Base-by-base conservation (phyloP, 2,113 vertebrate species). In the Rhinolophus sinicus region DNA sequence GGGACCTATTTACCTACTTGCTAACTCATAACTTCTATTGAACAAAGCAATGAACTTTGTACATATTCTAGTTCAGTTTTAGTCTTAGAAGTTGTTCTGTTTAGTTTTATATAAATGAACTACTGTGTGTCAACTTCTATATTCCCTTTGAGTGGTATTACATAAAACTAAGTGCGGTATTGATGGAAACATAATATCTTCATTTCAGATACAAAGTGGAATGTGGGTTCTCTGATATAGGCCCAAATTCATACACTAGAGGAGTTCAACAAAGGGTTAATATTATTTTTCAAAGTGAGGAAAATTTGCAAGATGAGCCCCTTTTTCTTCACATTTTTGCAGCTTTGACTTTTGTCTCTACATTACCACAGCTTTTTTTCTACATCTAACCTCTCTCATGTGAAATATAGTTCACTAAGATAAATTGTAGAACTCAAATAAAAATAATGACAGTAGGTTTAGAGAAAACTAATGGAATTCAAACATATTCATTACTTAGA, bases 1-100 rank as follows among this genome's bases (percentile, higher is more conserved):
- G 12, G 85, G 92, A 58, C 21, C 75, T 93, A 60, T 93, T 86
- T 95, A 62, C 8, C 54, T 56, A 64, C 22, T 65, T 69, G n/a
- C 47, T 72, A 95, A 86, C 64, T 70, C 54, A 58, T 81, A 96
- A 82, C 4, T 91, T 93, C 30, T 83, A 14, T 85, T 81, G 87
- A 60, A 22, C 14, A 76, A 30, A 88, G 28, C 30, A 56, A 85
- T 47, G 56, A 90, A 88, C 33, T 88, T 80, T 80, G 35, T 88
- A 52, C 88, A 88, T 96, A 88, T 70, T 83, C 50, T 58, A 44
- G 64, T 44, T 95, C 50, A 94, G 28, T 76, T 90, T 73, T 90
- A 78, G 40, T 87, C 84, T 93, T 70, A 11, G 44, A 88, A 83
- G 5, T 8, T 83, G 94, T 95, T 52, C 69, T 88, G 70, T 50